phyloP scores from a whole-genome alignment of 2,797 vertebrate species.

The Tarsius wallacei region DNA sequence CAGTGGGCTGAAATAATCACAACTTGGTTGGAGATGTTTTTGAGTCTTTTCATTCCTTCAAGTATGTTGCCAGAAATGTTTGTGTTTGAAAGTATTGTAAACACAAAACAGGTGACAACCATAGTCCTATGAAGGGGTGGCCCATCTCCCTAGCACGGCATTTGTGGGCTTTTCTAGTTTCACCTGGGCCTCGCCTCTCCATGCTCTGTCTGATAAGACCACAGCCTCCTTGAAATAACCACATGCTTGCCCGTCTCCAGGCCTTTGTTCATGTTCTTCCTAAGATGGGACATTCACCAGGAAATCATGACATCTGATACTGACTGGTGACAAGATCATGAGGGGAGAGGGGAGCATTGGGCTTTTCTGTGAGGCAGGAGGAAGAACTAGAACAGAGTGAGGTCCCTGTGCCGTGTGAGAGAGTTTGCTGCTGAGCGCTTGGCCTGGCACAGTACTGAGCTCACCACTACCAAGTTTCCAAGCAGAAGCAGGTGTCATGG shows the following conservation, averaged over 20 bases:
- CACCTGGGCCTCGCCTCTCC: not conserved
- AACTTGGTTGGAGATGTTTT: not conserved
- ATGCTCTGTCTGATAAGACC: not conserved
- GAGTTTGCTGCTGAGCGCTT: not conserved
- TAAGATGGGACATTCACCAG: not conserved
- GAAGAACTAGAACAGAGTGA: not conserved
- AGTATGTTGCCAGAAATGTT: not conserved
- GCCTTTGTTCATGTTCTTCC: not conserved
- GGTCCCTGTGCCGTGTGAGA: not conserved
- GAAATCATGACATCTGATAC: not conserved
- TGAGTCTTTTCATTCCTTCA: slow-evolving; percentile 38
- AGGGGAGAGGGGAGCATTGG: not conserved
- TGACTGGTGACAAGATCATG: not conserved
- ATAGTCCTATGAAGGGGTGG: not conserved
- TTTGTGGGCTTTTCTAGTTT: not conserved
- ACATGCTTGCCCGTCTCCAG: not conserved
- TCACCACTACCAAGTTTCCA: not conserved
- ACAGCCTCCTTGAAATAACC: not conserved
- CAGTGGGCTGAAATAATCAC: not conserved
- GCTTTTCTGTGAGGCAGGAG: not conserved
- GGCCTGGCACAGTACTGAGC: not conserved
- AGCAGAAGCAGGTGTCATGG: not conserved
- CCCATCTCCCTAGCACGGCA: not conserved
- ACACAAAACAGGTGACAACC: not conserved
- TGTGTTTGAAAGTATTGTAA: not conserved